phyloP scores from a whole-genome alignment of 2,113 vertebrate genomes.

The Arvicanthis niloticus region DNA sequence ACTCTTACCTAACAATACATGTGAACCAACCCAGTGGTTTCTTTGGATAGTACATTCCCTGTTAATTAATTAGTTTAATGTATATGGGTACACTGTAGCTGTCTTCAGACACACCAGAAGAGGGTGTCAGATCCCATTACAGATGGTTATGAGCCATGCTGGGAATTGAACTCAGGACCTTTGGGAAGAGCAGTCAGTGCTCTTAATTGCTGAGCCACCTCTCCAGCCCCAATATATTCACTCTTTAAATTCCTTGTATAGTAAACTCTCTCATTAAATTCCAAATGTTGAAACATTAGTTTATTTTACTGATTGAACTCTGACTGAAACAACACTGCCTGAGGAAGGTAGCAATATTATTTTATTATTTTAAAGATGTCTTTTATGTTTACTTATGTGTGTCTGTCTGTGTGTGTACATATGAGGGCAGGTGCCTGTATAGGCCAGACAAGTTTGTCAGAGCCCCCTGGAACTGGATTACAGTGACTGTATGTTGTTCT shows the following conservation, averaged over 20 bases:
- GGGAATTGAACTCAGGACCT: too few species aligned
- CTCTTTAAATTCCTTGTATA: neutral
- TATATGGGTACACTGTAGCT: too few species aligned
- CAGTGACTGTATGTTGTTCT: neutral
- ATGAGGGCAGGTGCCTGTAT: neutral
- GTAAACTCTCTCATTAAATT: neutral
- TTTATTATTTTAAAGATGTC: neutral
- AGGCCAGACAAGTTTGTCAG: neutral
- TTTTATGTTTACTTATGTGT: neutral
- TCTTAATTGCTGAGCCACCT: too few species aligned
- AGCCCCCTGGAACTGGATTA: neutral
- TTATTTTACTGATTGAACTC: neutral
- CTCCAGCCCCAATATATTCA: too few species aligned
- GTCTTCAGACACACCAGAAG: too few species aligned
- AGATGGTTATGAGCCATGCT: too few species aligned
- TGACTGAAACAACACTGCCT: neutral
- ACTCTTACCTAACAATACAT: too few species aligned
- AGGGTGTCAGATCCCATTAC: too few species aligned
- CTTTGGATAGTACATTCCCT: neutral
- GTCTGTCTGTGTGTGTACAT: neutral
- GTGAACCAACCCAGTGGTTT: neutral
- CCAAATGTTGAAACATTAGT: neutral
- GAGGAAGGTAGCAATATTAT: neutral
- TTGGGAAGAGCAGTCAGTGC: too few species aligned
- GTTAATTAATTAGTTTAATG: too few species aligned